A percentile compares a stretch with the other conserved stretches of the same genome.
These are phyloP conservation scores for Scomber colias DNA, from an alignment of 2,113 vertebrate genomes.

Conservation along the genomic window DNA sequence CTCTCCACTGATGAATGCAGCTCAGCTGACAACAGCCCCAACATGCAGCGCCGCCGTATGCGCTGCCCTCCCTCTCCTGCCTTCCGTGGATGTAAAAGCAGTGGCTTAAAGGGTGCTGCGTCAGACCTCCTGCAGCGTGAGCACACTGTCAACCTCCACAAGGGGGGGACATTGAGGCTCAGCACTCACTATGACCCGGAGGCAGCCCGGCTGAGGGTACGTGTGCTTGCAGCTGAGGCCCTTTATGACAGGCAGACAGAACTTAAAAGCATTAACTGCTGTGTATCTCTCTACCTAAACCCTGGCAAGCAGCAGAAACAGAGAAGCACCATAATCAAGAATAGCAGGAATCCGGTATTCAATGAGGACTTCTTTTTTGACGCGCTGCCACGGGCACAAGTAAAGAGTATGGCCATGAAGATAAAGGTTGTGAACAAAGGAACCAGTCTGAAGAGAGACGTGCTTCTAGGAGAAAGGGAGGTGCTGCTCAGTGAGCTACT, in stretches of 20 bases:
- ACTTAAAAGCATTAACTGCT: constrained; percentile 94
- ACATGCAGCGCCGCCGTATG: constrained; percentile 86
- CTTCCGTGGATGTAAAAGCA: constrained; percentile 70
- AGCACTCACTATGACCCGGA: constrained; percentile 90
- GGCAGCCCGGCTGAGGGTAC: constrained; percentile 88
- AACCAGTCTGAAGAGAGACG: constrained; percentile 94
- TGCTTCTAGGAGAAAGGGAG: constrained; percentile 93
- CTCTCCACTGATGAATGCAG: constrained; percentile 94
- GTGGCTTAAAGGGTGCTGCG: constrained; percentile 2
- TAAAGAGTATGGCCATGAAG: constrained; percentile 92
- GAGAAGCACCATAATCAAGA: constrained; percentile 96
- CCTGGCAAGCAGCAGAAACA: constrained; percentile 98
- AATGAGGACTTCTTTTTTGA: constrained; percentile 99
- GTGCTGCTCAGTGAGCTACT: constrained; percentile 91
- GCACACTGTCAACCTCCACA: constrained; percentile 88
- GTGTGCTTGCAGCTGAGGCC: constrained; percentile 89
- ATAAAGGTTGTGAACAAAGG: constrained; percentile 98
- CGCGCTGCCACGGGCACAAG: constrained; percentile 87
- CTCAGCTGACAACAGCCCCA: constrained; percentile 93
- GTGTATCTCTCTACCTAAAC: constrained; percentile 93
- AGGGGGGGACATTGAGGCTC: constrained; percentile 89
- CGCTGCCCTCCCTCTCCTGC: constrained; percentile 84
- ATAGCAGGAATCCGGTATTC: constrained; percentile 95
- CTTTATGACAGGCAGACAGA: constrained; percentile 92
- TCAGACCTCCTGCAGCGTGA: constrained; percentile 80